phyloP scores from a whole-genome alignment of 2,113 vertebrate species.

The Epinephelus moara region DNA sequence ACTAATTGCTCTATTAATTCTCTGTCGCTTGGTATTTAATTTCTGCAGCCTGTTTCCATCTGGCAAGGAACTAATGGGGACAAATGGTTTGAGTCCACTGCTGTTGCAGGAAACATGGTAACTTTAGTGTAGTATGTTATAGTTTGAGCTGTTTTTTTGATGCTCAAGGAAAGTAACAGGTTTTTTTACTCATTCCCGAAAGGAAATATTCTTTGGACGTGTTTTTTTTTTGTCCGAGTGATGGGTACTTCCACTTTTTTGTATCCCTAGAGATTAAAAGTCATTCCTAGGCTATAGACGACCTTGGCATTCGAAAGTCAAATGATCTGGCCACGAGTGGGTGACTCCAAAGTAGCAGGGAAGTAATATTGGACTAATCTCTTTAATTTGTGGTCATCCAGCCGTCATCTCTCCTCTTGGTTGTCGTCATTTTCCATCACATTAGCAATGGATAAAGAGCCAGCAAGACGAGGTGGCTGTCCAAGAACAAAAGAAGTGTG shows the following conservation, averaged over 20 bases:
- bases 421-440: slow-evolving; percentile 80
- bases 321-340: slow-evolving; percentile 62
- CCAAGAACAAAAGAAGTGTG: slow-evolving; percentile 57
- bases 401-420: slow-evolving; percentile 68
- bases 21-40: slow-evolving; percentile 69
- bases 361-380: slow-evolving; percentile 81
- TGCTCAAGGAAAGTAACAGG: background rate
- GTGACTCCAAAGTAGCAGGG: slow-evolving; percentile 73
- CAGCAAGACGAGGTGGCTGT: slow-evolving; percentile 45
- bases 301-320: slow-evolving; percentile 60
- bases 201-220: background rate
- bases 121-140: slow-evolving; percentile 4
- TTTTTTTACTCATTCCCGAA: background rate
- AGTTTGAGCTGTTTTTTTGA: slow-evolving; percentile 1
- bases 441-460: slow-evolving; percentile 75
- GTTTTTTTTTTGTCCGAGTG: background rate
- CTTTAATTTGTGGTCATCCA: slow-evolving; percentile 81
- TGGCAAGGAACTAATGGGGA: slow-evolving; percentile 56
- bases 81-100: slow-evolving; percentile 43
- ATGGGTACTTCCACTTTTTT: slow-evolving; percentile 5
- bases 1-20: slow-evolving; percentile 73
- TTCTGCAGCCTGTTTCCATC: slow-evolving; percentile 63
- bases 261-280: slow-evolving; percentile 20
- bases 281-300: slow-evolving; percentile 2
- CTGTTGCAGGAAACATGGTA: slow-evolving; percentile 1